phyloP scores from a whole-genome alignment of 37 sponge, comb jelly and placozoan species.

The Oscarella lobularis region DNA sequence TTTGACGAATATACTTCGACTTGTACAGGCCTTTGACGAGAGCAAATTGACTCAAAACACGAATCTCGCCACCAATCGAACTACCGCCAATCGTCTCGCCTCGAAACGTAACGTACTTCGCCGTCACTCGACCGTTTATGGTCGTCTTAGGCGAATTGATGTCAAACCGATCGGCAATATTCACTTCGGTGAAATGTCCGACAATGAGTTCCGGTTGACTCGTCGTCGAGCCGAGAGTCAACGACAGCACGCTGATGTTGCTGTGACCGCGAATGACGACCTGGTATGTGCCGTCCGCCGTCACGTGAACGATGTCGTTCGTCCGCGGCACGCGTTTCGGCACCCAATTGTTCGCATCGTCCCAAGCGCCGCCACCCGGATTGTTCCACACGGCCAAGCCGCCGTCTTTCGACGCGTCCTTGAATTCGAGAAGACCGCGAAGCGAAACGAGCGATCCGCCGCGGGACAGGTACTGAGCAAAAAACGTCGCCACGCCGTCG shows the following conservation, averaged over 20 bases:
- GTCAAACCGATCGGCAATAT: background rate
- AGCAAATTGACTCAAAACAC: background rate
- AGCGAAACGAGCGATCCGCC: background rate
- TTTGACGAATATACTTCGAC: background rate
- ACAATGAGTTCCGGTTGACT: background rate
- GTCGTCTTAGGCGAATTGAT: background rate
- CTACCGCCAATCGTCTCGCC: background rate
- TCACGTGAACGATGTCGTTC: background rate
- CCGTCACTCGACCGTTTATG: background rate
- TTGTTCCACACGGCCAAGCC: background rate
- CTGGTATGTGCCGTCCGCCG: background rate
- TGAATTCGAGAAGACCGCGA: background rate
- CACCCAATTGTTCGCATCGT: conserved; percentile 3
- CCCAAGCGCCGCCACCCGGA: background rate
- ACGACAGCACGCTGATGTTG: background rate
- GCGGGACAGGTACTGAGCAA: background rate
- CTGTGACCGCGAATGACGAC: background rate
- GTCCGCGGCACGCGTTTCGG: background rate
- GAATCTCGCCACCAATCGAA: background rate
- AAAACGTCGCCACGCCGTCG: conserved; percentile 4
- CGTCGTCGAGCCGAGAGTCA: background rate
- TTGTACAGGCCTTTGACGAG: background rate
- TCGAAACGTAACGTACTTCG: background rate
- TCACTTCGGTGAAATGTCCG: background rate
- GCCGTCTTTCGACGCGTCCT: background rate